These are phyloP conservation scores for Leistus spinibarbis DNA, from an alignment of 2,888 invertebrate genomes.

Conservation along the genomic window DNA sequence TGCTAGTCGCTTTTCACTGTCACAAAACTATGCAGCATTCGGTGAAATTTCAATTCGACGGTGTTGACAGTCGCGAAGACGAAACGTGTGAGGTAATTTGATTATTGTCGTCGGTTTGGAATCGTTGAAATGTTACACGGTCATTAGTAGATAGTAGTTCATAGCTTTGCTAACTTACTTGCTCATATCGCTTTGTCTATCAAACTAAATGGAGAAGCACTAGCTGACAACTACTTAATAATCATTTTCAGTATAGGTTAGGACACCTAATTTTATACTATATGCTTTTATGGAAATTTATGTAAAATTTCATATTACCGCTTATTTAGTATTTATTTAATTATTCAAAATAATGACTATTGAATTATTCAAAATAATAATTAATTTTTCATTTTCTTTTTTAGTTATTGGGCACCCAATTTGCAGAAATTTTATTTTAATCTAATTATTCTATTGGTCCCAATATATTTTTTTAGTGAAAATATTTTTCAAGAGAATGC, in stretches of 20 bases:
- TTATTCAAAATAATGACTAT: no score
- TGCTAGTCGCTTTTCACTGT: slow-evolving; percentile 26
- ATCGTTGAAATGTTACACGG: slow-evolving; percentile 26
- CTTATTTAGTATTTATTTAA: no score
- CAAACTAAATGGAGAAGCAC: neutral
- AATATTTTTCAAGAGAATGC: no score
- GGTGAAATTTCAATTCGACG: slow-evolving; percentile 31
- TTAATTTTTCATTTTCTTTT: no score
- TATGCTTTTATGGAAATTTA: no score
- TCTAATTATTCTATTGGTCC: no score
- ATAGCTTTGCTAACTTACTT: neutral
- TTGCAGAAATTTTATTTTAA: no score
- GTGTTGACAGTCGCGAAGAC: neutral
- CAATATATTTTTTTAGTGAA: no score
- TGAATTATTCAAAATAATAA: no score
- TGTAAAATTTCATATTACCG: no score
- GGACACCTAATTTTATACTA: no score
- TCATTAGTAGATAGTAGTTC: slow-evolving; percentile 17
- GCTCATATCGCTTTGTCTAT: neutral
- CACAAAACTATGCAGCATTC: slow-evolving; percentile 21
- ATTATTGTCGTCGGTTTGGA: slow-evolving; percentile 13
- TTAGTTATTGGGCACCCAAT: no score
- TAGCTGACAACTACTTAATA: neutral
- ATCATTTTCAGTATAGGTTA: neutral
- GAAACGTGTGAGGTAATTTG: slow-evolving; percentile 18